phyloP scores from a whole-genome alignment of 2,113 vertebrate genomes.

The Prionailurus viverrinus region DNA sequence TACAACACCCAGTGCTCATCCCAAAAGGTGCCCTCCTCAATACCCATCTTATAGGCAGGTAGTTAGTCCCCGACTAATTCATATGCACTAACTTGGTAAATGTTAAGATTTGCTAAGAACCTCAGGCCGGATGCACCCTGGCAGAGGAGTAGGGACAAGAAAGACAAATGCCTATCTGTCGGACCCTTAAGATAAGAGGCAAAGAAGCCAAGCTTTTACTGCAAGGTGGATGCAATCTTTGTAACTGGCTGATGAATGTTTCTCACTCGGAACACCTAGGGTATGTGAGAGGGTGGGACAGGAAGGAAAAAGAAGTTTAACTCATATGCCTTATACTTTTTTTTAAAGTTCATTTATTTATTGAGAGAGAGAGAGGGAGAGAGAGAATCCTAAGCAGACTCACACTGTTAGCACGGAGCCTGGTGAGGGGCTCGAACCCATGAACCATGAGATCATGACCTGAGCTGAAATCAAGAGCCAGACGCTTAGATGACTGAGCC shows the following conservation, averaged over 20 bases:
- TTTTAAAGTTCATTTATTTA: too few species aligned
- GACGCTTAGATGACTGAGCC: too few species aligned
- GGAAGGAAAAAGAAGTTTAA: neutral
- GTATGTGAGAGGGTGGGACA: neutral
- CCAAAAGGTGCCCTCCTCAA: too few species aligned
- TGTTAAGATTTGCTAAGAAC: neutral
- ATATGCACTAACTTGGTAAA: neutral
- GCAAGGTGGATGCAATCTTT: neutral
- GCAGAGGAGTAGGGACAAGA: too few species aligned
- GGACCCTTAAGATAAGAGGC: neutral
- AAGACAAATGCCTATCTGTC: neutral
- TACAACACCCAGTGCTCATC: too few species aligned
- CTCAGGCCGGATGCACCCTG: neutral
- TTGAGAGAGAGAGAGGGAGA: too few species aligned
- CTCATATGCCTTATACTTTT: neutral
- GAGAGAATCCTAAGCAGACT: too few species aligned
- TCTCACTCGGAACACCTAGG: neutral
- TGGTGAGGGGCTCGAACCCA: too few species aligned
- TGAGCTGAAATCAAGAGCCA: too few species aligned
- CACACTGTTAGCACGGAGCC: too few species aligned
- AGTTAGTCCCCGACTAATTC: neutral
- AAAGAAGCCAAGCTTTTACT: neutral
- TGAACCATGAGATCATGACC: too few species aligned
- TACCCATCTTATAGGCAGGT: neutral
- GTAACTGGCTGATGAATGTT: neutral